Base-by-base conservation (phyloP, 2,113 vertebrate genomes). In the Pogonocichla stellata region DNA sequence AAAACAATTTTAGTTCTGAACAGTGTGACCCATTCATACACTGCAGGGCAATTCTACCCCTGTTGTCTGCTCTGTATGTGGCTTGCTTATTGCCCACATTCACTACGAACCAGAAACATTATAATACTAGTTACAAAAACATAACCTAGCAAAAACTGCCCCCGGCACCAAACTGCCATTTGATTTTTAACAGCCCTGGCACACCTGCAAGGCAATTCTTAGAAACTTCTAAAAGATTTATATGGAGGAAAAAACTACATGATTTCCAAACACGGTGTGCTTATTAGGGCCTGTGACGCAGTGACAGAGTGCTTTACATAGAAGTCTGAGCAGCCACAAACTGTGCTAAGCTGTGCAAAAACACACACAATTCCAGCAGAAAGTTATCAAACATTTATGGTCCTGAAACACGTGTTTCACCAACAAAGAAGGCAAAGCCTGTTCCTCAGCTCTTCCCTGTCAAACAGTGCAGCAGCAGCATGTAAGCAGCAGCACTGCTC, bases 91-190 rank as follows among this genome's bases (percentile, higher is more conserved):
- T 81, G 24, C 24, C 56, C 86, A 31, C 28, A 70, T 7, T 33
- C n/a, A 29, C 13, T 22, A 11, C 1, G 9, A 72, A 57, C 14
- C 40, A 45, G n/a, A 86, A 83, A 79, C 14, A 22, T 26, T 4
- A 24, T 19, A 38, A 8, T 9, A 10, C 31, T 60, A 66, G 22
- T 36, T 31, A 91, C 16, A 71, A 45, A 81, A 80, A 15, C 5
- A 0, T 10, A 70, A 88, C 16, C 19, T 9, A 56, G 26, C 45
- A 67, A 40, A 53, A 86, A 19, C n/a, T 17, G 22, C 1, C 24
- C 38, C 25, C 36, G n/a, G 26, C 6, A 60, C 7, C 16, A 80
- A 47, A 43, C 19, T 42, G 12, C 33, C 2, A 0, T 6, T 0
- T 26, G 10, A 43, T 23, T 75, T 64, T 60, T n/a, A 82, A 40